Conservation (phyloP, 2,113 vertebrate genomes). For the human (Homo sapiens) region DNA sequence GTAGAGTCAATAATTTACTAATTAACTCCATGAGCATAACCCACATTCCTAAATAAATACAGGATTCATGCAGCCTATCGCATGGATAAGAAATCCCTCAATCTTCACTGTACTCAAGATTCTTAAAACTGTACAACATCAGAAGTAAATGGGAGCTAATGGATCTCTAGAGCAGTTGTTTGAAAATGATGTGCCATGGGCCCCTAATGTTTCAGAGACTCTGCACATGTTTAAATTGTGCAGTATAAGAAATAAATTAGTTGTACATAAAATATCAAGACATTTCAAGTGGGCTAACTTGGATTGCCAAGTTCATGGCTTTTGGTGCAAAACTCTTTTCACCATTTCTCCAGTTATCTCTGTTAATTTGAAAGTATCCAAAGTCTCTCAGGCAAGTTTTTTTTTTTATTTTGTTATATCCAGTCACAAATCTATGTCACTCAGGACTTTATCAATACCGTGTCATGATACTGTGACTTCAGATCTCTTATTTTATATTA, state of each 20-base stretch:
- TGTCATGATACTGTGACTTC: neutral
- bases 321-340: neutral
- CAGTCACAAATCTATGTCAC: neutral
- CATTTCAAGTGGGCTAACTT: neutral
- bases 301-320: neutral
- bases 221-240: neutral
- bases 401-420: neutral
- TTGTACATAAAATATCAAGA: neutral
- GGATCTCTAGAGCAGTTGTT: neutral
- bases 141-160: neutral
- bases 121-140: neutral
- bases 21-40: neutral
- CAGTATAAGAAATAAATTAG: neutral
- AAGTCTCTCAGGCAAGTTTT: neutral
- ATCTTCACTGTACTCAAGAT: neutral
- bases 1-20: neutral
- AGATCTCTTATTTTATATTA: neutral
- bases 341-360: neutral
- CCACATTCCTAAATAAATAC: neutral
- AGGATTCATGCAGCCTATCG: neutral
- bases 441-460: neutral
- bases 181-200: neutral
- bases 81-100: neutral
- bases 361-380: slow-evolving; percentile 4
- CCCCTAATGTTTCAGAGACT: neutral